A percentile compares a stretch with the other conserved stretches of the same genome.
Evolutionary conservation across 2,113 vertebrate genomes (phyloP).

Genomic region (Ammospiza nelsoni): DNA sequence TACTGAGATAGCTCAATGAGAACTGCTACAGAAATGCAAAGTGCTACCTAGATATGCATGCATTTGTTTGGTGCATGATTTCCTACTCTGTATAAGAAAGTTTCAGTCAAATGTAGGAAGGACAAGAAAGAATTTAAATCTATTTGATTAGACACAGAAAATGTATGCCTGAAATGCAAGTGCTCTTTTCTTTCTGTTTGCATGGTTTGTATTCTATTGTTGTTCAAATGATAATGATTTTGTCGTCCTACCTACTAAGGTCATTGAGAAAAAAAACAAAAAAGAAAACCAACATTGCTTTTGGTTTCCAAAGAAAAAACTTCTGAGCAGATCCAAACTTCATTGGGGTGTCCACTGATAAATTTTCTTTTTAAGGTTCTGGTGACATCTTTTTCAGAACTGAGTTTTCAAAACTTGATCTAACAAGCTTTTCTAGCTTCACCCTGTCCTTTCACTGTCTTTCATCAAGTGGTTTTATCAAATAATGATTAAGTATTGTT

Average conservation of each 20-base stretch:
- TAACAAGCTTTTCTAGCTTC: constrained; percentile 64
- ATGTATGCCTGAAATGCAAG: background rate
- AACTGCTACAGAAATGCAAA: background rate
- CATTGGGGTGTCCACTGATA: constrained; percentile 28
- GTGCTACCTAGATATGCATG: background rate
- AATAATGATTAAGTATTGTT: constrained; percentile 28
- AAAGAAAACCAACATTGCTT: background rate
- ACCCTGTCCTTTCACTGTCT: constrained; percentile 67
- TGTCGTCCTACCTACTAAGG: background rate
- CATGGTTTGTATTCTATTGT: background rate
- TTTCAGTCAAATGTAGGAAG: background rate
- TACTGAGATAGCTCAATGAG: background rate
- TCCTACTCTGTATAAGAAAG: background rate
- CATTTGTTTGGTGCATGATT: background rate
- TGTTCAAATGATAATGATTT: background rate
- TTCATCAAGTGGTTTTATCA: constrained; percentile 78
- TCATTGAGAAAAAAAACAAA: background rate
- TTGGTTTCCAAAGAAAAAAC: background rate
- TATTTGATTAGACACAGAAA: background rate
- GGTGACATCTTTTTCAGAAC: constrained; percentile 81
- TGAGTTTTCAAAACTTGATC: constrained; percentile 76
- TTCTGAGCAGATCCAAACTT: background rate
- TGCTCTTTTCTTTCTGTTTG: background rate
- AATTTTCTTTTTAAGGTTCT: constrained; percentile 71
- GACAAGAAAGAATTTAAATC: background rate